These are phyloP conservation scores for Seira musarum DNA, from an alignment of 2,888 invertebrate species.

Conservation along the genomic window DNA sequence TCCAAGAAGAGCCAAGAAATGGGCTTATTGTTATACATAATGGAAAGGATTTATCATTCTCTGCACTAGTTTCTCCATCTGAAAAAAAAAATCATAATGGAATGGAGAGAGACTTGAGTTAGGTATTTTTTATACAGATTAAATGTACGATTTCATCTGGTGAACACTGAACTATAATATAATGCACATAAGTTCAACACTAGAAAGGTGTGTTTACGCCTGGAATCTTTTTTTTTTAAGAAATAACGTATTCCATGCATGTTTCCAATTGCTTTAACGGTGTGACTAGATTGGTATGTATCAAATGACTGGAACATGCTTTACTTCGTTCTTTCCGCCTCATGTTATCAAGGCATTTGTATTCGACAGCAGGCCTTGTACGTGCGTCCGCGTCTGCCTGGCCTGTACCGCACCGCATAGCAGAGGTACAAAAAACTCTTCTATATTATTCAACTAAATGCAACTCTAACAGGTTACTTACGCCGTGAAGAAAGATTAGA, in stretches of 20 bases:
- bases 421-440: neutral
- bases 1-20: too few species aligned
- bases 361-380: constrained; percentile 27
- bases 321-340: constrained; percentile 34
- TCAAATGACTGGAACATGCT: constrained; percentile 46
- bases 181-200: too few species aligned
- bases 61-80: too few species aligned
- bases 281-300: constrained; percentile 51
- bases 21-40: too few species aligned
- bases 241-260: constrained; percentile 35
- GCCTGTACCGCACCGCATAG: neutral
- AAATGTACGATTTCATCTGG: too few species aligned
- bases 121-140: too few species aligned
- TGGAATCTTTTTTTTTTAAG: constrained; percentile 21
- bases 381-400: neutral
- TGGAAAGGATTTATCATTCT: too few species aligned
- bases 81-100: too few species aligned
- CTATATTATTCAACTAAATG: too few species aligned
- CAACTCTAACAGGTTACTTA: constrained; percentile 44
- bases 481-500: constrained; percentile 12
- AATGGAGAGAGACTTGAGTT: too few species aligned
- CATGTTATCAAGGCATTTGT: constrained; percentile 42
- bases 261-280: constrained; percentile 50
- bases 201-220: constrained; percentile 9
- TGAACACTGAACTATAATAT: too few species aligned